phyloP scores from a whole-genome alignment of 2,888 invertebrate genomes.

The Caenorhabditis japonica region DNA sequence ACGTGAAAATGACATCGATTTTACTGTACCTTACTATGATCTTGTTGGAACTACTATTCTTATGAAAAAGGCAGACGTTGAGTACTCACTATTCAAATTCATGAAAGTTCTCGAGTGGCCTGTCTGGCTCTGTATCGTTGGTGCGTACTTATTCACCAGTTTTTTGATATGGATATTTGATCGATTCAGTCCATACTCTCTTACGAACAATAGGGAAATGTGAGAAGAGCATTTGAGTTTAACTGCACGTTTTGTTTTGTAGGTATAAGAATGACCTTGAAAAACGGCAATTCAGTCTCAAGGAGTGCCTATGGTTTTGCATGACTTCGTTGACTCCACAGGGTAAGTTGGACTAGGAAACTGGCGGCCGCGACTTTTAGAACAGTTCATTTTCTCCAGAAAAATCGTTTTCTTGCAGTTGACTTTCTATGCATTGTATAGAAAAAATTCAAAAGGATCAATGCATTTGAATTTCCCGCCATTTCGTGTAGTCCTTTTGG shows the following conservation, averaged over 20 bases:
- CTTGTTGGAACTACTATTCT: constrained; percentile 95
- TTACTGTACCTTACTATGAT: constrained; percentile 96
- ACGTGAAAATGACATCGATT: constrained; percentile 94
- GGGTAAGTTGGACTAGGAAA: constrained; percentile 77
- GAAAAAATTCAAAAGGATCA: too few relatives aligned
- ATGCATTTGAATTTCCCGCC: too few relatives aligned
- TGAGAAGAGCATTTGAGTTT: constrained; percentile 2
- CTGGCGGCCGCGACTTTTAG: too few relatives aligned
- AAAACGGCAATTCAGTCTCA: constrained; percentile 92
- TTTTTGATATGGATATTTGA: constrained; percentile 96
- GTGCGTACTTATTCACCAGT: constrained; percentile 93
- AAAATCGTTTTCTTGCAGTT: too few relatives aligned
- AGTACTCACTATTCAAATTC: constrained; percentile 95
- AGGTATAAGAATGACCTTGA: constrained; percentile 82
- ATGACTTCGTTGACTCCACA: constrained; percentile 96
- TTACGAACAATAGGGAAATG: constrained; percentile 84
- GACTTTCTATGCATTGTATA: too few relatives aligned
- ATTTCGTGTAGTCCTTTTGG: too few relatives aligned
- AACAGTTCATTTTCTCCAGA: too few relatives aligned
- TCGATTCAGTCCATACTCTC: constrained; percentile 96
- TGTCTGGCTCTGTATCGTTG: constrained; percentile 95
- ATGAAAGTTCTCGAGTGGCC: constrained; percentile 90
- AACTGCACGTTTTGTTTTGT: neutral
- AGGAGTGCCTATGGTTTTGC: constrained; percentile 98
- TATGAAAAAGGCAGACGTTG: constrained; percentile 90